Conservation (phyloP, 2,113 vertebrate species). For the Indri indri region DNA sequence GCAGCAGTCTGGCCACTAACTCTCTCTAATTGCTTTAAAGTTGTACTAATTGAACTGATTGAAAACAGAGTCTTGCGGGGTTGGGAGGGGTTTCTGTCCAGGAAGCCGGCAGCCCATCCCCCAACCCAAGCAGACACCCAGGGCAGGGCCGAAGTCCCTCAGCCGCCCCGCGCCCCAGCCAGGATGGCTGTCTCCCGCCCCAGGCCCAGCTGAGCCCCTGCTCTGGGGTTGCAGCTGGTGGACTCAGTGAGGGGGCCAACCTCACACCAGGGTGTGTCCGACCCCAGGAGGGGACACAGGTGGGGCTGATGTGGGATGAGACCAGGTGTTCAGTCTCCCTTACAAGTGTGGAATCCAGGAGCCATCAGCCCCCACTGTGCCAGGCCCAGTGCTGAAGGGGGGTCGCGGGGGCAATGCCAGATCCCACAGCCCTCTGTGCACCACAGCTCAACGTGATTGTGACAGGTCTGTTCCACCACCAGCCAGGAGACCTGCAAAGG, state of each 20-base stretch:
- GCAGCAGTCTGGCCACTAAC: slow-evolving; percentile 52
- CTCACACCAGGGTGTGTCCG: not conserved
- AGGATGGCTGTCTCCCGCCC: not conserved
- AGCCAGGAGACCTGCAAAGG: not conserved
- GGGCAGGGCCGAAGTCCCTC: not conserved
- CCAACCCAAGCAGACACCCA: not conserved
- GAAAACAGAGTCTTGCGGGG: slow-evolving; percentile 80
- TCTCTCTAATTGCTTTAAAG: slow-evolving; percentile 83
- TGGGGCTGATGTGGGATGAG: not conserved
- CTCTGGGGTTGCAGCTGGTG: not conserved
- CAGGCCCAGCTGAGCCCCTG: not conserved
- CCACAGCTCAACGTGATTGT: rapidly evolving
- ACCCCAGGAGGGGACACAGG: not conserved
- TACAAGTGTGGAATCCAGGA: rapidly evolving
- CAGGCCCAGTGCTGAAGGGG: not conserved
- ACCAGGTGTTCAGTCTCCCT: not conserved
- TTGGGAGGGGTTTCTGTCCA: not conserved
- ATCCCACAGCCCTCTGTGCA: not conserved
- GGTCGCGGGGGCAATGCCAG: no score
- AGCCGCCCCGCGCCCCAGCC: not conserved
- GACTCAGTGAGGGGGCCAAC: not conserved
- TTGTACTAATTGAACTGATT: slow-evolving; percentile 83
- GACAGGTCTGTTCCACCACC: not conserved
- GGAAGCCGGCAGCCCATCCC: not conserved
- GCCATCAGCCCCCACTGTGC: not conserved